Percentiles rank a stretch among this genome's conserved stretches.
Evolutionary conservation across 2,797 vertebrate species (phyloP).

Genomic region (Adrianichthys oophorus): DNA sequence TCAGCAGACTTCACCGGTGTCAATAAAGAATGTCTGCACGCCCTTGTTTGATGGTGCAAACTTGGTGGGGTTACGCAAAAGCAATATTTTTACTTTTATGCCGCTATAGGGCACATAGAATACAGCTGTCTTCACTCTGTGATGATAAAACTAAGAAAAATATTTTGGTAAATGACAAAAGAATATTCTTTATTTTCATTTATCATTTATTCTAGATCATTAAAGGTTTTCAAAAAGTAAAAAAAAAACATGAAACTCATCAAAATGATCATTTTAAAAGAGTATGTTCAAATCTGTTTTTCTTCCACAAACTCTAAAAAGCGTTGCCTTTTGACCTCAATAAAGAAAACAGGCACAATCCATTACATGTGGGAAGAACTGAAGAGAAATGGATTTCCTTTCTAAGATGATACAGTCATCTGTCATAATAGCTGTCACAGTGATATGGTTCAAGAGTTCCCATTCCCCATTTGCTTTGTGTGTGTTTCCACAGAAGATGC

Average conservation of each 20-base stretch:
- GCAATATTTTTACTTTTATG: conserved; percentile 17
- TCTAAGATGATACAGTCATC: conserved; percentile 69
- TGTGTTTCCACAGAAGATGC: conserved; percentile 29
- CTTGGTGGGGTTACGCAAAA: conserved; percentile 21
- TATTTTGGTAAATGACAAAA: not conserved
- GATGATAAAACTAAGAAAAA: not conserved
- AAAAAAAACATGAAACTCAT: not conserved
- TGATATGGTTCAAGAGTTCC: conserved; percentile 66
- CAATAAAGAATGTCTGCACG: conserved; percentile 39
- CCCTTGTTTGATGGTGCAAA: conserved; percentile 36
- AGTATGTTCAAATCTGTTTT: conserved; percentile 25
- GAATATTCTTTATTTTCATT: not conserved
- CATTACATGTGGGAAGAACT: conserved; percentile 41
- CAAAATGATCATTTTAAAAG: conserved; percentile 1
- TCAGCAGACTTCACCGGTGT: conserved; percentile 43
- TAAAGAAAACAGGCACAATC: conserved; percentile 34
- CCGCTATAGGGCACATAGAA: conserved; percentile 15
- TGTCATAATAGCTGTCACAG: conserved; percentile 69
- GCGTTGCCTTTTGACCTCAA: conserved; percentile 47
- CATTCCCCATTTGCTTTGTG: conserved; percentile 51
- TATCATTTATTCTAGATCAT: not conserved
- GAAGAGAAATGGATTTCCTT: conserved; percentile 47
- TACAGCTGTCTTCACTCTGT: conserved; percentile 12
- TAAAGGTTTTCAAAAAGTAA: not conserved
- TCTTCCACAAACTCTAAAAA: conserved; percentile 35